Evolutionary conservation across 2,113 vertebrate species (phyloP).

Genomic region (Dromiciops gliroides): DNA sequence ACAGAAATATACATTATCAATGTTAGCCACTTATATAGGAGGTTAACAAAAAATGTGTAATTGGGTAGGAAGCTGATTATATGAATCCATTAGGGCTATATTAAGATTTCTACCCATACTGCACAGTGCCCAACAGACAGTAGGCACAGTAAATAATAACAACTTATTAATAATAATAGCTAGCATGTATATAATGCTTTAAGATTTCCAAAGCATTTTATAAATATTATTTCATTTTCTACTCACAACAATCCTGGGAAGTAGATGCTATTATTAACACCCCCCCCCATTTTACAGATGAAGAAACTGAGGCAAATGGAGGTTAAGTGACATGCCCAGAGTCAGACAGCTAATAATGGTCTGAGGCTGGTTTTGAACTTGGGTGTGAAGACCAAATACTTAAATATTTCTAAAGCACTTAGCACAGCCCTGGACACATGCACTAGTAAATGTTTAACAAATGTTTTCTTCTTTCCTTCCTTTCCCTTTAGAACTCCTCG

Average conservation of each 20-base stretch:
- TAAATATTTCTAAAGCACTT: background rate
- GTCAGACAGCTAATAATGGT: background rate
- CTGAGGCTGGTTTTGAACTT: background rate
- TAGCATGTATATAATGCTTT: background rate
- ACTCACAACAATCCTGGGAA: background rate
- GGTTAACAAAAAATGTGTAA: slow-evolving; percentile 1
- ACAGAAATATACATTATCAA: slow-evolving; percentile 62
- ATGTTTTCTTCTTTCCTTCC: background rate
- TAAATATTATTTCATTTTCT: background rate
- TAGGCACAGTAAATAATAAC: background rate
- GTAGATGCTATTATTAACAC: background rate
- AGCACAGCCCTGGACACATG: background rate
- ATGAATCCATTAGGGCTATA: background rate
- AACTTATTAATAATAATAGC: background rate
- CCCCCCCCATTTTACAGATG: background rate
- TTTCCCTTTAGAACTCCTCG: background rate
- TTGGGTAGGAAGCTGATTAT: background rate
- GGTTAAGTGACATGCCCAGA: background rate
- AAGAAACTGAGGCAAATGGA: background rate
- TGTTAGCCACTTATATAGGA: background rate
- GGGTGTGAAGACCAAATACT: background rate
- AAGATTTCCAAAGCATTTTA: background rate
- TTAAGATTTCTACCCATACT: background rate
- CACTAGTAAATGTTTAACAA: background rate
- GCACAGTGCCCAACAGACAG: background rate